Evolutionary conservation across 1,140 invertebrate species (phyloP).

Genomic region (Drosophila orena): DNA sequence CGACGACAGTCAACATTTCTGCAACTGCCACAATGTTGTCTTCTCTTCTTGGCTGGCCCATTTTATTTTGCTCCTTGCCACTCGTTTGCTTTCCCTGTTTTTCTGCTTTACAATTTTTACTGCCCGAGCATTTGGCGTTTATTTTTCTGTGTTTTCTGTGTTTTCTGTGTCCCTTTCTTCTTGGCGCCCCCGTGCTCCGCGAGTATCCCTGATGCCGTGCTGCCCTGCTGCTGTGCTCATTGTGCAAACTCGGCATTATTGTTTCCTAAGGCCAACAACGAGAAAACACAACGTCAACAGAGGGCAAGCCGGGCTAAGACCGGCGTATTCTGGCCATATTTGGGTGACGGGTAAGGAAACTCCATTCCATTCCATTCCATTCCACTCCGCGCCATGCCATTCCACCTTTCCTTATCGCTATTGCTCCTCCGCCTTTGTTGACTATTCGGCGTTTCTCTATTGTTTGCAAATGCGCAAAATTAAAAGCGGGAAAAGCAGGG

Average conservation of each 20-base stretch:
- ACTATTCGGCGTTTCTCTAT: slow-evolving; percentile 70
- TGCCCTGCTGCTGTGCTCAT: slow-evolving; percentile 63
- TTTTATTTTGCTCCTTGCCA: slow-evolving; percentile 53
- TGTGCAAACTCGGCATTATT: slow-evolving; percentile 84
- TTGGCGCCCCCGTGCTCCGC: background rate
- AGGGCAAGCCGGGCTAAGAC: slow-evolving; percentile 52
- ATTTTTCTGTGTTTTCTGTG: slow-evolving; percentile 34
- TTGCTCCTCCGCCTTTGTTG: slow-evolving; percentile 56
- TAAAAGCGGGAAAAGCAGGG: slow-evolving; percentile 50
- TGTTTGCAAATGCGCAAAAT: slow-evolving; percentile 81
- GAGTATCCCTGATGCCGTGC: background rate
- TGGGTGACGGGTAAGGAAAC: slow-evolving; percentile 16
- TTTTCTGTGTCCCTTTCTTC: slow-evolving; percentile 13
- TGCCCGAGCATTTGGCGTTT: slow-evolving; percentile 74
- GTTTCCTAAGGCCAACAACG: slow-evolving; percentile 80
- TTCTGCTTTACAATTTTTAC: slow-evolving; percentile 78
- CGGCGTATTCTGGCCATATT: slow-evolving; percentile 30
- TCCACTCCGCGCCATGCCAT: slow-evolving; percentile 17
- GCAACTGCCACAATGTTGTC: slow-evolving; percentile 82
- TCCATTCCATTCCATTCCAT: slow-evolving; percentile 9
- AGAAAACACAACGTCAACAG: slow-evolving; percentile 80
- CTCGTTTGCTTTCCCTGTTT: slow-evolving; percentile 28
- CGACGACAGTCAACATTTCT: slow-evolving; percentile 77
- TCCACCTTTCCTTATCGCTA: slow-evolving; percentile 63
- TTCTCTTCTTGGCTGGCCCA: slow-evolving; percentile 67